These are phyloP conservation scores for Heliocidaris erythrogramma DNA, from an alignment of 35 echinoderm and acorn worm species.

Conservation along the genomic window DNA sequence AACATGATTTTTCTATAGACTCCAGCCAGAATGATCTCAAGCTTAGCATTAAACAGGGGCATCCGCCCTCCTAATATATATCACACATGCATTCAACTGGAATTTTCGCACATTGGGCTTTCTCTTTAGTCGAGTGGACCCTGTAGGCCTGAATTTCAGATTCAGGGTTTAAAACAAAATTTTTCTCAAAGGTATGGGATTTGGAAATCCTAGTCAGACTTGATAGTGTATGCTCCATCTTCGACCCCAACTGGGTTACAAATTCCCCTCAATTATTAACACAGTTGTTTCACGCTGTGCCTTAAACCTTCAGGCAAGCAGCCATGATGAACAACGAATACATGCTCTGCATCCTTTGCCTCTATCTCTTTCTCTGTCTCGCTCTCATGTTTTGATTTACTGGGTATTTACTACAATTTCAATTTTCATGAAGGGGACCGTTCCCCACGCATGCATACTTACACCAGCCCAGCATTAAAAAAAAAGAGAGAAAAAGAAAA, in stretches of 20 bases:
- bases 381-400: background rate
- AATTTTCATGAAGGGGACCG: background rate
- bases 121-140: no score
- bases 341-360: background rate
- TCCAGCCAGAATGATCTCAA: no score
- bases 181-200: background rate
- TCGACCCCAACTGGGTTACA: conserved; percentile 18
- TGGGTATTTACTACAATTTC: background rate
- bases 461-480: background rate
- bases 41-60: no score
- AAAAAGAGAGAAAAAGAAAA: background rate
- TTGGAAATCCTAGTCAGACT: background rate
- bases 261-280: conserved; percentile 26
- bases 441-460: background rate
- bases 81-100: no score
- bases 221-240: background rate
- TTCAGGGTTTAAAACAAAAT: no score
- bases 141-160: no score
- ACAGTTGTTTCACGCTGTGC: conserved; percentile 22
- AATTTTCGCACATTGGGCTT: no score
- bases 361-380: background rate
- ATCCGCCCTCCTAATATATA: no score
- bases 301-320: background rate
- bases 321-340: background rate
- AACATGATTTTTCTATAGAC: no score